phyloP scores from a whole-genome alignment of 2,797 vertebrate genomes.

The Rhinatrema bivittatum region DNA sequence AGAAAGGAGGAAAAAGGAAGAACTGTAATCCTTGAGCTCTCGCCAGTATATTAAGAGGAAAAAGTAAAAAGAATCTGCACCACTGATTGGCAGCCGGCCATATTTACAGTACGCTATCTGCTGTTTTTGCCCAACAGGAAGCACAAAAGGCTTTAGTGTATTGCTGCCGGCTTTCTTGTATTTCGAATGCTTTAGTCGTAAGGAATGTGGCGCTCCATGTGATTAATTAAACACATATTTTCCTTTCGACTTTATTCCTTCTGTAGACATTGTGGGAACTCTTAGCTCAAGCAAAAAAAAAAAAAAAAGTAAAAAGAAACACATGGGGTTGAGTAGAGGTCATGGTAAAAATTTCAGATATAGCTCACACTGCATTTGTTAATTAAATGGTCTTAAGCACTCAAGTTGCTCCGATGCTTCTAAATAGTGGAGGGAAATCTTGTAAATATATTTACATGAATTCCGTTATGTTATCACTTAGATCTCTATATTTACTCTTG shows the following conservation, averaged over 20 bases:
- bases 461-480: too few relatives aligned
- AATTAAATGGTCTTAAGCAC: too few relatives aligned
- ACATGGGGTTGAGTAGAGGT: background rate
- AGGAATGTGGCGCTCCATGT: constrained; percentile 28
- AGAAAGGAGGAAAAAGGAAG: constrained; percentile 65
- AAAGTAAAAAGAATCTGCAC: constrained; percentile 63
- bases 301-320: background rate
- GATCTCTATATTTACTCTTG: too few relatives aligned
- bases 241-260: background rate
- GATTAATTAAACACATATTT: constrained; percentile 6
- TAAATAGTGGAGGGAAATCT: too few relatives aligned
- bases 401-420: too few relatives aligned
- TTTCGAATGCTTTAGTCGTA: constrained; percentile 28
- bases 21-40: constrained; percentile 61
- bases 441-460: too few relatives aligned
- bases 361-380: too few relatives aligned
- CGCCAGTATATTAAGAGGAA: constrained; percentile 67
- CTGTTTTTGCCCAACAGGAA: constrained; percentile 58
- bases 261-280: background rate
- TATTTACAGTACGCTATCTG: constrained; percentile 69
- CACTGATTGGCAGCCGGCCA: constrained; percentile 64
- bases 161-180: constrained; percentile 36
- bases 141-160: constrained; percentile 61
- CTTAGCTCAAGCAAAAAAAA: background rate
- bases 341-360: background rate